Evolutionary conservation across 2,888 invertebrate genomes (phyloP), one percentile per base, ranked within the genome.

Genomic region (Atrina japonica): DNA sequence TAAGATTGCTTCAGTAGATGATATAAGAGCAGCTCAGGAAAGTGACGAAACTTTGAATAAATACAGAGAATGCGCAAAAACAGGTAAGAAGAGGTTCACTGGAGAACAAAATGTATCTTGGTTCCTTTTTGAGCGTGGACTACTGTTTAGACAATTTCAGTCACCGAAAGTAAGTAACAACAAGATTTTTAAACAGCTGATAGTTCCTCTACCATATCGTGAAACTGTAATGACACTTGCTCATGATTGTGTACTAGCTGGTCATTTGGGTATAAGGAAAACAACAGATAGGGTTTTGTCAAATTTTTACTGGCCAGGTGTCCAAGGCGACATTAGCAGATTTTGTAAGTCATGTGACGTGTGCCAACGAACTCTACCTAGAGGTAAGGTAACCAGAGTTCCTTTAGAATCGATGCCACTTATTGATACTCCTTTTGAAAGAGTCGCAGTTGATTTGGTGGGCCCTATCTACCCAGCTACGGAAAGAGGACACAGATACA

Each of bases 331-430:
- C 55, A 68, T 73, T 7, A 61, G 47, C 3, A 50, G 73, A 25
- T 75, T 41, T 47, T 72, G 70, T 29, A 30, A 23, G 11, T 75
- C 72, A 3, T 74, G 76, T 25, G 66, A 68, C 14, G 18, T 55
- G 1, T 75, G 71, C 23, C 66, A 76, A 30, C n/a, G 58, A 29
- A 66, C 58, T 6, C 29, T 50, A 11, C 49, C 58, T 3, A 81
- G 73, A 56, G 76, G 77, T 21, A 74, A 41, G 29, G 58, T 73
- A 7, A 50, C 27, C 0, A 68, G 47, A 52, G 77, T 65, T 11
- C 74, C 76, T 0, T 18, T 81, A 9, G 72, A 61, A 9, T 21
- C 66, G 11, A 76, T 79, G 70, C 75, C 80, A n/a, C 18, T 76
- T 0, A 76, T 80, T 35, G 78, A 78, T 40, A 63, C 56, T 2